phyloP scores from a whole-genome alignment of 2,797 vertebrate genomes.

The Cottoperca gobio region DNA sequence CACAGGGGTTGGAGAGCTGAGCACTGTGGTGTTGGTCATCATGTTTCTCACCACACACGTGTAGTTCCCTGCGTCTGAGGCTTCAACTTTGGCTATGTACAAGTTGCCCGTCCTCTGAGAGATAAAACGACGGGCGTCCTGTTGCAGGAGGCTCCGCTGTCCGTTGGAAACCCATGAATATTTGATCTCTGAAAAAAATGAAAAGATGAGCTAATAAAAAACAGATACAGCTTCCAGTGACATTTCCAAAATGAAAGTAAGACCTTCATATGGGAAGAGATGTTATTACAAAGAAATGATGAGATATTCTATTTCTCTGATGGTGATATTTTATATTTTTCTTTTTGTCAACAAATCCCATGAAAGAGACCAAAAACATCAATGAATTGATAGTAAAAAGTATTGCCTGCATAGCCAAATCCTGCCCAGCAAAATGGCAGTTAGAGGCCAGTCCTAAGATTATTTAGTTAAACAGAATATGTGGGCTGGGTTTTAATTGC shows the following conservation, averaged over 20 bases:
- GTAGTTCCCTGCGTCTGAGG: slow-evolving; percentile 92
- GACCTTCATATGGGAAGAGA: neutral
- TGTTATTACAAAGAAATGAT: slow-evolving; percentile 10
- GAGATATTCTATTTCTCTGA: slow-evolving; percentile 2
- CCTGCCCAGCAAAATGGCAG: neutral
- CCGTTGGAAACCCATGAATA: slow-evolving; percentile 96
- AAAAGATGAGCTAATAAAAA: neutral
- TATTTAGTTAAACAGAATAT: neutral
- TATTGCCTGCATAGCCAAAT: neutral
- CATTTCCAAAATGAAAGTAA: slow-evolving; percentile 26
- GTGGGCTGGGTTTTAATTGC: neutral
- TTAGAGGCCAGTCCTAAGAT: neutral
- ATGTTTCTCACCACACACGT: slow-evolving; percentile 92
- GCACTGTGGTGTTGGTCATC: slow-evolving; percentile 88
- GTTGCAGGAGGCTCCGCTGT: slow-evolving; percentile 87
- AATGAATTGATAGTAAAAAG: neutral
- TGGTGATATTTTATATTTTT: slow-evolving; percentile 5
- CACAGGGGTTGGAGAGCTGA: slow-evolving; percentile 92
- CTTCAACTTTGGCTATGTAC: slow-evolving; percentile 93
- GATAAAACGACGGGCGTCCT: slow-evolving; percentile 92
- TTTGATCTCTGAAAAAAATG: slow-evolving; percentile 87
- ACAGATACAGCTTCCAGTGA: slow-evolving; percentile 22
- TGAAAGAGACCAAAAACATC: neutral
- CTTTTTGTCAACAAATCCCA: slow-evolving; percentile 14
- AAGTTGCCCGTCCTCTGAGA: slow-evolving; percentile 93